A percentile compares a stretch with the other conserved stretches of the same genome.
Evolutionary conservation across 1,140 invertebrate genomes (phyloP).

Genomic region (Pantala flavescens): DNA sequence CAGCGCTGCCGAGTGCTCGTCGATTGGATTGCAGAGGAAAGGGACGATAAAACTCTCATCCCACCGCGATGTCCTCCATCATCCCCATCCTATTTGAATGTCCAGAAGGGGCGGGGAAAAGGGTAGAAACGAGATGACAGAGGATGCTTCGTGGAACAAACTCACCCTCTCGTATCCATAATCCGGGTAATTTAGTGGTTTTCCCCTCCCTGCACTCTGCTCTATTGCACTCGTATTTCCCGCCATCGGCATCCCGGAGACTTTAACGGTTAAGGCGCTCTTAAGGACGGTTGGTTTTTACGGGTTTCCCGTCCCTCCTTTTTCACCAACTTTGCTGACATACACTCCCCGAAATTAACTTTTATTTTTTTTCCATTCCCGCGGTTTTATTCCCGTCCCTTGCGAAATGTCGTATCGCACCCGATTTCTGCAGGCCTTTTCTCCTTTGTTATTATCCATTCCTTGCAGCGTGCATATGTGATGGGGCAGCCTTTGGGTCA

Average conservation of each 20-base stretch:
- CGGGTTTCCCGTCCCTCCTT: neutral
- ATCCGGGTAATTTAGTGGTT: slow-evolving; percentile 3
- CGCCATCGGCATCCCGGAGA: neutral
- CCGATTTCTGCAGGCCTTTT: neutral
- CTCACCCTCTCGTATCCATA: neutral
- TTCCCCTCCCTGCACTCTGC: neutral
- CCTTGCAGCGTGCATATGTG: neutral
- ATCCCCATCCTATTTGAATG: neutral
- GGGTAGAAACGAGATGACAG: neutral
- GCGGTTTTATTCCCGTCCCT: neutral
- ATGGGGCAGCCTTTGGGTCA: neutral
- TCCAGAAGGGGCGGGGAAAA: no score
- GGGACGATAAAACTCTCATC: neutral
- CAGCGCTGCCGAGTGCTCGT: neutral
- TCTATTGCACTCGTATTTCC: slow-evolving; percentile 1
- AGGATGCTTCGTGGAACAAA: neutral
- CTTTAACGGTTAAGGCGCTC: neutral
- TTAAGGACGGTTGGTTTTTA: slow-evolving; percentile 2
- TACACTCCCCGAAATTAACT: neutral
- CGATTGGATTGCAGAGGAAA: neutral
- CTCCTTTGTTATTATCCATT: neutral
- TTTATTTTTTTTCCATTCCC: slow-evolving; percentile 4
- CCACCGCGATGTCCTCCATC: neutral
- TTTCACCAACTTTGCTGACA: neutral
- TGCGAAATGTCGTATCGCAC: neutral